A percentile compares a stretch with the other conserved stretches of the same genome.
phyloP scores from a whole-genome alignment of 2,888 invertebrate genomes.

The Argynnis bischoffii region DNA sequence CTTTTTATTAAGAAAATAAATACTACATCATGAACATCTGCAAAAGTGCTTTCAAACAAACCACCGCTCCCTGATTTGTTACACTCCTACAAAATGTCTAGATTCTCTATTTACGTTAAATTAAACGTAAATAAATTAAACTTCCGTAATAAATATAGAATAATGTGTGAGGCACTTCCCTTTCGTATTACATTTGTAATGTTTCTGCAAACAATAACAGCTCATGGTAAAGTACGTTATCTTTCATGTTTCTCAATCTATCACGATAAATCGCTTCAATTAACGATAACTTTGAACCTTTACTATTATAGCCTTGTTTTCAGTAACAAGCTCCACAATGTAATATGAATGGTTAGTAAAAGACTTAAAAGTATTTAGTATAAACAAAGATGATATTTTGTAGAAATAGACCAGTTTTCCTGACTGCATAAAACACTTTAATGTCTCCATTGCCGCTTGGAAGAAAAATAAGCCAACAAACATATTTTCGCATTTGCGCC shows the following conservation, averaged over 20 bases:
- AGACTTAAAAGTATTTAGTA: too few species aligned
- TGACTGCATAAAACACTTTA: too few species aligned
- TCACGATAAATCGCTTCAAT: conserved; percentile 17
- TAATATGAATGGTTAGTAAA: too few species aligned
- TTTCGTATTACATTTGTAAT: conserved; percentile 41
- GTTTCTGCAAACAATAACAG: conserved; percentile 46
- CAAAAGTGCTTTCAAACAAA: conserved; percentile 9
- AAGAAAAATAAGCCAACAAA: too few species aligned
- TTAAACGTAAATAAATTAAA: conserved; percentile 23
- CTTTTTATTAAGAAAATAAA: not conserved
- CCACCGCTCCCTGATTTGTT: conserved; percentile 10
- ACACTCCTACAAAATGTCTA: conserved; percentile 15
- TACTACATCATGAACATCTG: not conserved
- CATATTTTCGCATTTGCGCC: too few species aligned
- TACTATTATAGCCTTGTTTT: too few species aligned
- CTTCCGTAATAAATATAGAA: conserved; percentile 17
- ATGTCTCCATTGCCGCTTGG: too few species aligned
- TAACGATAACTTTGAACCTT: too few species aligned
- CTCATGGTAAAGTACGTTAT: conserved; percentile 42
- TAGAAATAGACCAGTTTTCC: too few species aligned
- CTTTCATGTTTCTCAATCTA: conserved; percentile 61
- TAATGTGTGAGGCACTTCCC: conserved; percentile 13
- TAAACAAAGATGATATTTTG: too few species aligned
- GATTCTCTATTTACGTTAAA: conserved; percentile 4
- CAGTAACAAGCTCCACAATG: too few species aligned